These are phyloP conservation scores for Notechis scutatus DNA, from an alignment of 2,113 vertebrate genomes.

Conservation along the genomic window DNA sequence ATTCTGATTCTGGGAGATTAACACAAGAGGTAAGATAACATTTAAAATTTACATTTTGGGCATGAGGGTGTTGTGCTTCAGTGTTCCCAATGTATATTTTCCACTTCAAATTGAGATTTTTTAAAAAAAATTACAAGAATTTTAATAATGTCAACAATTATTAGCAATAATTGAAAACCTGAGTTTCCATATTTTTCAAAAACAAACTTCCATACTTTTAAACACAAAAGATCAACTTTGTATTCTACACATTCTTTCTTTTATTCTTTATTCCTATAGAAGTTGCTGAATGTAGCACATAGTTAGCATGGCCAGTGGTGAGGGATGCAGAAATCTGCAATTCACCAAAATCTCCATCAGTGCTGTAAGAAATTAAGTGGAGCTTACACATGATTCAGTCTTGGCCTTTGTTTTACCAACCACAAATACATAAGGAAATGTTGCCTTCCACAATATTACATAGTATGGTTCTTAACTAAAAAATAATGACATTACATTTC, in stretches of 20 bases:
- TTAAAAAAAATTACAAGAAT: background rate
- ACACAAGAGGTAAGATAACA: slow-evolving; percentile 71
- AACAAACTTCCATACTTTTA: background rate
- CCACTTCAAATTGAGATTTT: background rate
- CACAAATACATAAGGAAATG: background rate
- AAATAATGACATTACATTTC: background rate
- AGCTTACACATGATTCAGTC: background rate
- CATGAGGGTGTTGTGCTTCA: background rate
- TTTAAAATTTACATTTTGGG: background rate
- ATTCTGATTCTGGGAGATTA: slow-evolving; percentile 39
- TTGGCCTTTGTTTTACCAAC: background rate
- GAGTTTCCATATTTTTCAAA: background rate
- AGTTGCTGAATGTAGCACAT: background rate
- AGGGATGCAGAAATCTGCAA: background rate
- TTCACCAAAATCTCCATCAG: background rate
- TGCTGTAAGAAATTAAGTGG: background rate
- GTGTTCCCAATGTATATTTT: background rate
- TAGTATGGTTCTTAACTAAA: background rate
- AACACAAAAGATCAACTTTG: background rate
- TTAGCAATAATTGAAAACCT: background rate
- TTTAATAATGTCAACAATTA: background rate
- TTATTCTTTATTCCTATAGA: background rate
- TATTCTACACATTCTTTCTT: background rate
- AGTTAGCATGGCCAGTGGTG: background rate
- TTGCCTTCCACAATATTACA: background rate